Evolutionary conservation across 2,113 vertebrate species (phyloP), one percentile per base, ranked within the genome.

Genomic region (Brevimyrus niger): DNA sequence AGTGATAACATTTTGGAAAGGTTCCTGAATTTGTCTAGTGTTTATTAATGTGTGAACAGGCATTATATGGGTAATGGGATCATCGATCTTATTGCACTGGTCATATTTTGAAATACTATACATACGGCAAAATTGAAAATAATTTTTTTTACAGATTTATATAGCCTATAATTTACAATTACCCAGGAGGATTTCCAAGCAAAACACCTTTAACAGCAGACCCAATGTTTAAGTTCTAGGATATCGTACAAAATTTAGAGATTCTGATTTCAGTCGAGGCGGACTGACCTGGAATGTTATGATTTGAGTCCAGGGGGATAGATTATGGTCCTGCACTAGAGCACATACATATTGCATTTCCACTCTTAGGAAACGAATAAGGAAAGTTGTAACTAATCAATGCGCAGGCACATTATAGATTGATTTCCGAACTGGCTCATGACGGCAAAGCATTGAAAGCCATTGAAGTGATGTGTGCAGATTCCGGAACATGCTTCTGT

Each of bases 401-500:
- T 83, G 38, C 80, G 1, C 21, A 42, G 44, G 17, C 38, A 82
- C 76, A 21, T 82, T 27, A 48, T 11, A 27, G 47, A 48, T 11
- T 51, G 84, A 48, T 10, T 86, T 82, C 2, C 3, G 3, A 50
- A 50, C 13, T 80, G 73, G 73, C 5, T 80, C 73, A 80, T 38
- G 5, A 35, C 4, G 17, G 13, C 35, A 42, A 80, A 80, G 73
- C 73, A 6, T n/a, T n/a, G n/a, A n/a, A 17, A 42, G 15, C 73
- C 35, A 13, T 2, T 46, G 42, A 46, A 46, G 44, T 11, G 82
- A 44, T n/a, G 13, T n/a, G 82, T 47, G 42, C 19, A 23, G 38
- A 53, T 89, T 89, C 83, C 27, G 11, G 85, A 53, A 86, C 46
- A 27, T 15, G 83, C 90, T 84, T 90, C 93, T 94, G 93, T 44